Evolutionary conservation across 2,888 invertebrate species (phyloP).

Genomic region (Odontocerum albicorne): DNA sequence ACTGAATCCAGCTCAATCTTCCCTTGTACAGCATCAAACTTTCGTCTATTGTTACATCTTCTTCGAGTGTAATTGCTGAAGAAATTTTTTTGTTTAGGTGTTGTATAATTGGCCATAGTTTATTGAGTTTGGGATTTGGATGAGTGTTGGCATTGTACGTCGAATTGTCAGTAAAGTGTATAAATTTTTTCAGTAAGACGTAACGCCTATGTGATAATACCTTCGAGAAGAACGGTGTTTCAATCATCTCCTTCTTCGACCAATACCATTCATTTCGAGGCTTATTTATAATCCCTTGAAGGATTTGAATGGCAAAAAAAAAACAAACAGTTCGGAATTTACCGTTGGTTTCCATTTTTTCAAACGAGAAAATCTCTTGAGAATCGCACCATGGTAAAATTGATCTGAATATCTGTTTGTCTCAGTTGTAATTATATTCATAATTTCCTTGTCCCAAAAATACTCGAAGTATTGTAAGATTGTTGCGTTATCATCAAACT

Average conservation of each 20-base stretch:
- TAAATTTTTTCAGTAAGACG: conserved; percentile 23
- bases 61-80: conserved; percentile 30
- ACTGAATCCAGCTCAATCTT: conserved; percentile 40
- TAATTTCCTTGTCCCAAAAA: conserved; percentile 7
- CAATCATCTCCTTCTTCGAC: conserved; percentile 21
- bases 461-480: conserved; percentile 11
- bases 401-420: conserved; percentile 3
- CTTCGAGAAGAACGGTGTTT: conserved; percentile 22
- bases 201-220: conserved; percentile 24
- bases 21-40: conserved; percentile 40
- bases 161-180: conserved; percentile 30
- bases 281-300: conserved; percentile 25
- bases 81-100: conserved; percentile 33
- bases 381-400: too few species aligned
- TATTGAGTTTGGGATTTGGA: conserved; percentile 32
- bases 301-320: conserved; percentile 26
- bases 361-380: too few species aligned
- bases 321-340: too few species aligned
- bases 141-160: conserved; percentile 28
- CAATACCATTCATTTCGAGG: conserved; percentile 33
- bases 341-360: too few species aligned
- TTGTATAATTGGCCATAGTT: conserved; percentile 34
- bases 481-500: too few species aligned
- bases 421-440: not conserved
- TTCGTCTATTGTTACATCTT: conserved; percentile 38